Percentiles rank a stretch among this genome's conserved stretches.
Conservation (phyloP, 2,113 vertebrate genomes). For the Indri indri region DNA sequence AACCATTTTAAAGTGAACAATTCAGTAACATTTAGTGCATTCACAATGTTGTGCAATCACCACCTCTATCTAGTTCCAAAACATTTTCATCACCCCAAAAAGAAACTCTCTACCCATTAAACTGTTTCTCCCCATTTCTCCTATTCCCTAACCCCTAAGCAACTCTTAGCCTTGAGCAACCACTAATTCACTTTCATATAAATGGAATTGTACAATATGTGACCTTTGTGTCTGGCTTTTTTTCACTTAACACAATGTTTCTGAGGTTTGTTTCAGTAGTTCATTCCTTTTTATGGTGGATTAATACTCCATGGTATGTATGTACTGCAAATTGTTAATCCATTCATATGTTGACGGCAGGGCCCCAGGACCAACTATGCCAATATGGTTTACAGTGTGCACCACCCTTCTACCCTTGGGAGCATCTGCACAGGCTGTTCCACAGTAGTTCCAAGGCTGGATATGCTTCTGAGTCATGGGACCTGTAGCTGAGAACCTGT, state of each 20-base stretch:
- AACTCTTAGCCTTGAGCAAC: background rate
- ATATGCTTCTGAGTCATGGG: background rate
- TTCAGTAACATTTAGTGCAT: background rate
- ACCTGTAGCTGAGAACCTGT: background rate
- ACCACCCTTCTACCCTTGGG: rapidly evolving
- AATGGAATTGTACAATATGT: background rate
- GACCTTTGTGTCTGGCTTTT: background rate
- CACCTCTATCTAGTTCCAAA: background rate
- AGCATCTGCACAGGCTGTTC: background rate
- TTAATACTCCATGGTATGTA: background rate
- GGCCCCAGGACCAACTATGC: rapidly evolving
- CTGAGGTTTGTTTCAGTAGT: background rate
- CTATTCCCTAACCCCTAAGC: background rate
- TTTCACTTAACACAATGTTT: background rate
- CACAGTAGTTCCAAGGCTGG: background rate
- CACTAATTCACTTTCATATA: background rate
- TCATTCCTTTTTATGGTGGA: background rate
- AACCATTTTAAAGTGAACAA: background rate
- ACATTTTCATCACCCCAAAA: background rate
- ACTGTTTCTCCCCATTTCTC: background rate
- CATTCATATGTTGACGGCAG: background rate
- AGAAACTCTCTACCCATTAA: background rate
- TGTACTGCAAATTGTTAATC: background rate
- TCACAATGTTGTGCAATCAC: background rate
- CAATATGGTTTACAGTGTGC: background rate